phyloP scores from a whole-genome alignment of 2,888 invertebrate genomes.

The Macaria notata region DNA sequence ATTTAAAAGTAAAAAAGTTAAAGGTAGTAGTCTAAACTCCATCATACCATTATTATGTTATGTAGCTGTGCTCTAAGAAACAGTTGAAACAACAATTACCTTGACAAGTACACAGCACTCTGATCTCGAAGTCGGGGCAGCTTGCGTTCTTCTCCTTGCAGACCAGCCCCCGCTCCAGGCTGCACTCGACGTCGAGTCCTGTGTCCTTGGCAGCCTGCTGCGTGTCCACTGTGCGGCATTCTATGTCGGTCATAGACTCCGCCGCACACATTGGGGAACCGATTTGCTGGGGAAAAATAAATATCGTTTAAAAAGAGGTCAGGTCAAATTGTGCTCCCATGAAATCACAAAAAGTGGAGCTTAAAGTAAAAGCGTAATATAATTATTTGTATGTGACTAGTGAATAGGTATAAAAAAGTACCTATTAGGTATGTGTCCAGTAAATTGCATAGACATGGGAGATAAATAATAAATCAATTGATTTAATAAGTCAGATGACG shows the following conservation, averaged over 20 bases:
- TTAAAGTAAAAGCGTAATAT: too few relatives aligned
- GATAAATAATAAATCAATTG: too few relatives aligned
- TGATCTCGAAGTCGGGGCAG: conserved; percentile 93
- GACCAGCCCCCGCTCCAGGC: conserved; percentile 86
- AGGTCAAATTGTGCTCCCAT: background rate
- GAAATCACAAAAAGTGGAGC: too few relatives aligned
- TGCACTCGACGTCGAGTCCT: conserved; percentile 89
- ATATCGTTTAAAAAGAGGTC: background rate
- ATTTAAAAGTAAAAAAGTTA: too few relatives aligned
- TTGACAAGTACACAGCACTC: conserved; percentile 85
- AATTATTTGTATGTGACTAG: too few relatives aligned
- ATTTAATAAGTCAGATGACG: too few relatives aligned
- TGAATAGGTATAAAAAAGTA: too few relatives aligned
- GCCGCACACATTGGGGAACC: conserved; percentile 81
- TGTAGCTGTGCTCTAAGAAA: too few relatives aligned
- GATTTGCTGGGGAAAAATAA: conserved; percentile 48
- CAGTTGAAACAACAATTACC: conserved; percentile 33
- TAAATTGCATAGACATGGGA: too few relatives aligned
- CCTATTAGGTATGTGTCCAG: too few relatives aligned
- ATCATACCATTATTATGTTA: too few relatives aligned
- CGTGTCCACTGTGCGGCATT: conserved; percentile 87
- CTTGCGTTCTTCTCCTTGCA: conserved; percentile 78
- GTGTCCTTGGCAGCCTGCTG: conserved; percentile 86
- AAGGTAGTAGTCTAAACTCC: too few relatives aligned
- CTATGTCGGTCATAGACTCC: conserved; percentile 86